Base-by-base conservation (phyloP, 2,888 invertebrate species). In the Aethes cnicana region DNA sequence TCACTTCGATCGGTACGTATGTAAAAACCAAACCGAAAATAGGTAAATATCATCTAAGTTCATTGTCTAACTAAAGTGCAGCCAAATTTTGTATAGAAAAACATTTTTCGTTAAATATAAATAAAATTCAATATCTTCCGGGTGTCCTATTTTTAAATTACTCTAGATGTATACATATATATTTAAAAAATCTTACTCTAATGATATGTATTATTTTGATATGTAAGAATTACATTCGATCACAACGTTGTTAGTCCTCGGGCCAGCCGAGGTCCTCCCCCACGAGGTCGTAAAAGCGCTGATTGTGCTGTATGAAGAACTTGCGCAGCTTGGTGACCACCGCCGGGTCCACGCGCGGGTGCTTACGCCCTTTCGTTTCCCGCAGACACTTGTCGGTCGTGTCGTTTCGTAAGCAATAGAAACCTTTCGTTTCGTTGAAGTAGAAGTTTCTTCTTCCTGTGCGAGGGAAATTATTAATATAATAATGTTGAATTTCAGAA, bases 391-490 rank as follows among this genome's bases (percentile, higher is more conserved):
- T 92, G 91, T 96, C 92, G 64, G 95, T 93, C 60, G 94, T 94
- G 81, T 96, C 95, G 84, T 96, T 94, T 70, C 96, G 91, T 72
- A 96, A 90, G 80, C 98, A 98, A 85, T 96, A 98, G 89, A 99
- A 97, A 54, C 98, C 97, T 83, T 98, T 97, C 9, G 97, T 97
- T 84, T 95, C 95, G 88, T 99, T 98, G 90, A 97, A 99, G 87
- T 98, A 97, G 84, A 99, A 97, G 84, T 97, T 96, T 78, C 95
- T 95, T 67, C 94, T 92, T 47, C 94, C 94, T 89, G 77, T 77
- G 59, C 6, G 23, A n/a, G 5, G 20, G 8, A 8, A 32, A 7
- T 32, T 32, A n/a, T n/a, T n/a, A 25, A 25, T 23, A 39, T 6
- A 11, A 28, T 5, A n/a, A n/a, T n/a, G n/a, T n/a, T n/a, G n/a